A percentile compares a stretch with the other conserved stretches of the same genome.
These are phyloP conservation scores for Megalopta genalis DNA, from an alignment of 1,140 invertebrate species.

Conservation along the genomic window DNA sequence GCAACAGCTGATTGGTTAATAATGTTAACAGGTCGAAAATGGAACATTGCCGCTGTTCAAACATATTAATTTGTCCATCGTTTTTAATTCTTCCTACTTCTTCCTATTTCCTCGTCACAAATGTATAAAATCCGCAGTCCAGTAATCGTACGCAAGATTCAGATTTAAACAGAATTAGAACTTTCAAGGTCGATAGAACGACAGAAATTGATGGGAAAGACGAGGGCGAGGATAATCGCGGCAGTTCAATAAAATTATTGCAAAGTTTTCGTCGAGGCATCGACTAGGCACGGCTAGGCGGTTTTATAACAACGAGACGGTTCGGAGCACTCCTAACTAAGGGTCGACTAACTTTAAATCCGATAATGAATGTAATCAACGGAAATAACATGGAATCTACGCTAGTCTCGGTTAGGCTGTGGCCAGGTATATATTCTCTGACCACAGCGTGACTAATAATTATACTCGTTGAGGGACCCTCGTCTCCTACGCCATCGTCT, in stretches of 20 bases:
- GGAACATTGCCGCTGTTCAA: too few species aligned
- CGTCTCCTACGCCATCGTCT: conserved; percentile 55
- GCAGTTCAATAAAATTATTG: conserved; percentile 44
- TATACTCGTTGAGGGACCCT: conserved; percentile 59
- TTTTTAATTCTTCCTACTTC: too few species aligned
- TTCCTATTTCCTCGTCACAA: too few species aligned
- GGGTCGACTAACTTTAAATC: conserved; percentile 68
- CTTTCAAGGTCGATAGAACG: too few species aligned
- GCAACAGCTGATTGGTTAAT: too few species aligned
- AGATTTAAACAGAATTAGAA: too few species aligned
- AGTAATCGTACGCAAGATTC: too few species aligned
- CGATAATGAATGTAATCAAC: conserved; percentile 75
- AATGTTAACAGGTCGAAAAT: too few species aligned
- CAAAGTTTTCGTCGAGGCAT: conserved; percentile 8
- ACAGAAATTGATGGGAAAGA: neutral
- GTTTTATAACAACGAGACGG: conserved; percentile 30
- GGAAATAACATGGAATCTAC: conserved; percentile 75
- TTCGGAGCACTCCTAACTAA: conserved; percentile 47
- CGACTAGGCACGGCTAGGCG: conserved; percentile 11
- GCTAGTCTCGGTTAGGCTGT: conserved; percentile 41
- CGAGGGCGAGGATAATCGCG: conserved; percentile 29
- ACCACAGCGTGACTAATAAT: conserved; percentile 68
- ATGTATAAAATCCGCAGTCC: too few species aligned
- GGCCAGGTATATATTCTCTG: conserved; percentile 59
- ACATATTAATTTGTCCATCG: too few species aligned